These are phyloP conservation scores for Porphyrio hochstetteri DNA, from an alignment of 2,113 vertebrate species.

Conservation along the genomic window DNA sequence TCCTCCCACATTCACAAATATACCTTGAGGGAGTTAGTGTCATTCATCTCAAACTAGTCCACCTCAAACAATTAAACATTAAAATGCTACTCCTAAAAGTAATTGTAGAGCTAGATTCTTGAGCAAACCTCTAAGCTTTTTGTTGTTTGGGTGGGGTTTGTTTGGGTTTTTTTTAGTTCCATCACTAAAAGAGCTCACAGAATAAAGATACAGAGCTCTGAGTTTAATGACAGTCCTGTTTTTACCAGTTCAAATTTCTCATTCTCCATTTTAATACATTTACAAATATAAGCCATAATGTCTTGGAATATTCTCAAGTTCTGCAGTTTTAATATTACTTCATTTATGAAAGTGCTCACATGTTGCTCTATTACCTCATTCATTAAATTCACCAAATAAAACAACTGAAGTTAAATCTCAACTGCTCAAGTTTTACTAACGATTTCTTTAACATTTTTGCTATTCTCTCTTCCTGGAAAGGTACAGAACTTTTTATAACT, in stretches of 20 bases:
- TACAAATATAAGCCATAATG: background rate
- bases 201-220: background rate
- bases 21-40: background rate
- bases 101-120: background rate
- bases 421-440: background rate
- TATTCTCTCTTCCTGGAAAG: background rate
- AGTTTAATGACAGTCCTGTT: background rate
- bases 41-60: background rate
- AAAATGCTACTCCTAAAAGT: background rate
- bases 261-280: background rate
- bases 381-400: background rate
- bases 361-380: background rate
- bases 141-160: too few species aligned
- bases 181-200: background rate
- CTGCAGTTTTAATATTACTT: background rate
- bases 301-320: background rate
- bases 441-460: background rate
- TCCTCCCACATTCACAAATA: background rate
- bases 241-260: background rate
- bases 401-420: background rate
- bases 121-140: background rate
- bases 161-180: background rate
- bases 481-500: background rate
- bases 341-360: background rate
- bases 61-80: background rate